A percentile compares a stretch with the other conserved stretches of the same genome.
phyloP scores from a whole-genome alignment of 2,888 invertebrate species.

The Trissonchulus latispiculum region DNA sequence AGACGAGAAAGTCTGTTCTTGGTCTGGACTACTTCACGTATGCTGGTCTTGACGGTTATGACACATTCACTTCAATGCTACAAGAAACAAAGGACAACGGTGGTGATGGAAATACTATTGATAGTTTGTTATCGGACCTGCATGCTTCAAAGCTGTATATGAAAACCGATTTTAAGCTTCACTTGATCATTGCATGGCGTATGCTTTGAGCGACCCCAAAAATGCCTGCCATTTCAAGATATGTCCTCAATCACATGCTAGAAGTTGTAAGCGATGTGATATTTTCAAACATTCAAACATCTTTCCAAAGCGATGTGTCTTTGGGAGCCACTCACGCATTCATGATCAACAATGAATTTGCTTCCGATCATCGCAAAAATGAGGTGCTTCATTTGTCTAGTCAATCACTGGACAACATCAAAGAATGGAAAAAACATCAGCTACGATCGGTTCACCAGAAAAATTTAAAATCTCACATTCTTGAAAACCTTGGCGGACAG shows the following conservation, averaged over 20 bases:
- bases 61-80: not conserved
- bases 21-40: conserved; percentile 11
- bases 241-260: not conserved
- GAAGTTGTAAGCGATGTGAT: not conserved
- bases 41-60: not conserved
- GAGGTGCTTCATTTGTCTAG: not conserved
- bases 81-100: not conserved
- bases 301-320: too few species aligned
- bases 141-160: not conserved
- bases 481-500: not conserved
- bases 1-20: not conserved
- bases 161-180: conserved; percentile 10
- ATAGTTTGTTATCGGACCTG: not conserved
- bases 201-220: conserved; percentile 6
- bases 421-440: not conserved
- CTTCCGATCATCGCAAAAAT: not conserved
- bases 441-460: not conserved
- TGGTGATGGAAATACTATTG: not conserved
- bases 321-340: not conserved
- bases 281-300: not conserved
- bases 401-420: not conserved
- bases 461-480: not conserved
- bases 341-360: not conserved
- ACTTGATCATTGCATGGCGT: not conserved
- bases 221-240: not conserved